phyloP scores from a whole-genome alignment of 1,140 invertebrate genomes.

The Orchestia grillus region DNA sequence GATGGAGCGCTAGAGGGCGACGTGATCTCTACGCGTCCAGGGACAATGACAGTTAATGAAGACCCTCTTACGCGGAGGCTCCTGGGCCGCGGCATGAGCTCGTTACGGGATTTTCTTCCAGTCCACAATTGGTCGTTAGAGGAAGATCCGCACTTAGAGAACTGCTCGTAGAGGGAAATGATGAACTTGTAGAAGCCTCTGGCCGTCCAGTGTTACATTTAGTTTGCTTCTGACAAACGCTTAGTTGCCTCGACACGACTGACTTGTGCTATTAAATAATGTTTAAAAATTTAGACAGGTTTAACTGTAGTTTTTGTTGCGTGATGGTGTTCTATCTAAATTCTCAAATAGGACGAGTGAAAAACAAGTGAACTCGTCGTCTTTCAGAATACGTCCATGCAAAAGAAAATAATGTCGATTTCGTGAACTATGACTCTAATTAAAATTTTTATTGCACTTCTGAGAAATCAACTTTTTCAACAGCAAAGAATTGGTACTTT shows the following conservation, averaged over 20 bases:
- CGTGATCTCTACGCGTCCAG: background rate
- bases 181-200: background rate
- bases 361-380: too few species aligned
- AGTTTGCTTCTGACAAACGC: background rate
- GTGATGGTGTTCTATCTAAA: too few species aligned
- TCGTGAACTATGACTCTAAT: too few species aligned
- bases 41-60: constrained; percentile 1
- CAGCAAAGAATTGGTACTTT: too few species aligned
- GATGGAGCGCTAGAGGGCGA: background rate
- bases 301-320: too few species aligned
- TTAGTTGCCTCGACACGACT: background rate
- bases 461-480: too few species aligned
- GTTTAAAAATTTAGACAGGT: background rate
- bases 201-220: background rate
- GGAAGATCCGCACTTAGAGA: background rate
- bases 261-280: background rate
- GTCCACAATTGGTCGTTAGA: background rate
- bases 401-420: too few species aligned
- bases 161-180: background rate
- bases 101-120: background rate
- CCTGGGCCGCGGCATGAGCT: background rate
- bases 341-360: too few species aligned
- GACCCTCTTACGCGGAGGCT: background rate
- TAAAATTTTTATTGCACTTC: too few species aligned
- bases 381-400: too few species aligned